A percentile compares a stretch with the other conserved stretches of the same genome.
Evolutionary conservation across 2,113 vertebrate genomes (phyloP).

Genomic region (Peromyscus maniculatus): DNA sequence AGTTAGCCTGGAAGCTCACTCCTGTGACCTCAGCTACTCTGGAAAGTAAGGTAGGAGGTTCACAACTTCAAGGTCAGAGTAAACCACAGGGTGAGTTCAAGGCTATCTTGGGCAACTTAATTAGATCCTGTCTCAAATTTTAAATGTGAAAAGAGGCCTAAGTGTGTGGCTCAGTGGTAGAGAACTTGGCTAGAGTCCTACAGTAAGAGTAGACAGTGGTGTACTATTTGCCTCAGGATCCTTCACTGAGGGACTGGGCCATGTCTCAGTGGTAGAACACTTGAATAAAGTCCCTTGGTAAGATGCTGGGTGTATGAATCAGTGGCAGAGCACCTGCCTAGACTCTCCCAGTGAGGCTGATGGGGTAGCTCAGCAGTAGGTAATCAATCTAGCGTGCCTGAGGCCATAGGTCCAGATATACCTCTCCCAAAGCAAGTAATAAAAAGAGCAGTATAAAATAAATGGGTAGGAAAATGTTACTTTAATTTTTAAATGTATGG

Average conservation of each 20-base stretch:
- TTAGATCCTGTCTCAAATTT: not conserved
- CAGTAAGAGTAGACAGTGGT: not conserved
- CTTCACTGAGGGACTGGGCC: not conserved
- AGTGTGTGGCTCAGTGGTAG: not conserved
- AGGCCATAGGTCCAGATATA: not conserved
- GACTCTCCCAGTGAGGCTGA: not conserved
- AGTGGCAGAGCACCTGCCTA: not conserved
- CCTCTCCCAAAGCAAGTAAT: not conserved
- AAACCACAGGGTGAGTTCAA: not conserved
- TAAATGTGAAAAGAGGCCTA: not conserved
- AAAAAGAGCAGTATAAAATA: not conserved
- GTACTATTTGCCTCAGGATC: not conserved
- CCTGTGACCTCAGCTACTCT: not conserved
- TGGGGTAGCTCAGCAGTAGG: not conserved
- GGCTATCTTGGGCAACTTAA: not conserved
- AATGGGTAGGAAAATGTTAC: not conserved
- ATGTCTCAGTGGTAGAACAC: not conserved
- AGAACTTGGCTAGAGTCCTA: not conserved
- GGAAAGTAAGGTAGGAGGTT: not conserved
- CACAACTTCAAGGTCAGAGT: not conserved
- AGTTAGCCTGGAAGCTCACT: not conserved
- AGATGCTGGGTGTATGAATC: not conserved
- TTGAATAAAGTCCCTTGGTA: not conserved
- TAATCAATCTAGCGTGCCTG: not conserved
- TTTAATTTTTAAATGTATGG: slow-evolving; percentile 24